Conservation (phyloP, 2,113 vertebrate genomes). For the Elachura formosa region DNA sequence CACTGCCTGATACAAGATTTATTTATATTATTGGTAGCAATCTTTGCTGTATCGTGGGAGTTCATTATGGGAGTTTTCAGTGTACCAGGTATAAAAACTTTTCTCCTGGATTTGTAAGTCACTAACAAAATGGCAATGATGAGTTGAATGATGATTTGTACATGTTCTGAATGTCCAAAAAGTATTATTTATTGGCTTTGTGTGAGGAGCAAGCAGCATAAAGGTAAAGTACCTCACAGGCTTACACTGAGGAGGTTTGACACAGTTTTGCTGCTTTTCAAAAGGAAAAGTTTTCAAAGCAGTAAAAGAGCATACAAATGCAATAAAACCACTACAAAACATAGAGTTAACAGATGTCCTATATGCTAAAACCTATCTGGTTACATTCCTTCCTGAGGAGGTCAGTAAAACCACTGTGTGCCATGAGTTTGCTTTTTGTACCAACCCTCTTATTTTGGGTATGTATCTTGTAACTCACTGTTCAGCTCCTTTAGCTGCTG, state of each 20-base stretch:
- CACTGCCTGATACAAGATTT: neutral
- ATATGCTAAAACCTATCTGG: neutral
- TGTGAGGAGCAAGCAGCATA: neutral
- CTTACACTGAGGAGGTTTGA: neutral
- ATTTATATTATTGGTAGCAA: conserved; percentile 7
- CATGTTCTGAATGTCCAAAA: neutral
- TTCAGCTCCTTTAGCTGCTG: neutral
- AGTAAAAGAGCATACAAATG: neutral
- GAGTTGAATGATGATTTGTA: neutral
- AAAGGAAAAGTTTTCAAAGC: neutral
- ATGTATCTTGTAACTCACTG: neutral
- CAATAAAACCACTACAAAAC: neutral
- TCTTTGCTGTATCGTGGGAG: neutral
- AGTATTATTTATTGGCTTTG: neutral
- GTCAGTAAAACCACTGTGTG: neutral
- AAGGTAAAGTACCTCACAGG: neutral
- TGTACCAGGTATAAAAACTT: neutral
- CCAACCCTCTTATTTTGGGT: neutral
- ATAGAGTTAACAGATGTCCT: neutral
- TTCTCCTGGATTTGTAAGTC: neutral
- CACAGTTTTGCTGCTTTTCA: neutral
- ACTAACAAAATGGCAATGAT: neutral
- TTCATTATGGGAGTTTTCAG: conserved; percentile 15
- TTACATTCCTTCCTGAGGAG: neutral
- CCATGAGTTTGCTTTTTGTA: neutral